Evolutionary conservation across 2,888 invertebrate species (phyloP), one percentile per base, ranked within the genome.

Genomic region (Aleiodes testaceus): DNA sequence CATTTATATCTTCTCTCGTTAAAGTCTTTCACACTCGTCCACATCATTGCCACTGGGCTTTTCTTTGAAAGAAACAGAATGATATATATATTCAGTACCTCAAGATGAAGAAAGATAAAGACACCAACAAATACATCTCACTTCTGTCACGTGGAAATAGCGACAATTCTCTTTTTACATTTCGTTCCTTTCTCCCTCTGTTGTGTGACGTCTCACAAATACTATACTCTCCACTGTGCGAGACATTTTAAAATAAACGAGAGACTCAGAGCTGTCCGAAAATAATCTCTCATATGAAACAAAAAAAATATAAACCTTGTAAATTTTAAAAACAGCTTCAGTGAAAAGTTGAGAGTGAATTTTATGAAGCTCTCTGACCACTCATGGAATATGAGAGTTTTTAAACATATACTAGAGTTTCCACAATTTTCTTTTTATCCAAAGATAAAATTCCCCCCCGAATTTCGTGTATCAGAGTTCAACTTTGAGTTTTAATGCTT

Each of bases 91-190:
- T 55, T 55, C 30, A 20, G 3, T 16, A 5, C 50, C 7, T 36
- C 36, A 30, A 30, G 30, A 55, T 55, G 30, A 9, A 26, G 55
- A 55, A 30, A 55, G 36, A 55, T 30, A 36, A 9, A n/a, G n/a
- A 36, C 36, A 26, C 14, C 36, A 30, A 55, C 55, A 55, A 55
- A 55, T 55, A 55, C 55, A 36, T 55, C 22, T 55, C 36, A 55
- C 30, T 55, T 55, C 36, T 36, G 55, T 26, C n/a, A 36, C 36
- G 9, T 12, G 14, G 30, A 30, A 14, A 52, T 52, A 12, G 52
- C 26, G 20, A 16, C 36, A 30, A 11, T 36, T 36, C 11, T 30
- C 36, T 3, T 36, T 55, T 55, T 30, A 1, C 26, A 26, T 30
- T 55, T 30, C n/a, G 36, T 14, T 55, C 14, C 2, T 30, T 11